Conservation (phyloP, 2,113 vertebrate genomes). For the Pedetes capensis region DNA sequence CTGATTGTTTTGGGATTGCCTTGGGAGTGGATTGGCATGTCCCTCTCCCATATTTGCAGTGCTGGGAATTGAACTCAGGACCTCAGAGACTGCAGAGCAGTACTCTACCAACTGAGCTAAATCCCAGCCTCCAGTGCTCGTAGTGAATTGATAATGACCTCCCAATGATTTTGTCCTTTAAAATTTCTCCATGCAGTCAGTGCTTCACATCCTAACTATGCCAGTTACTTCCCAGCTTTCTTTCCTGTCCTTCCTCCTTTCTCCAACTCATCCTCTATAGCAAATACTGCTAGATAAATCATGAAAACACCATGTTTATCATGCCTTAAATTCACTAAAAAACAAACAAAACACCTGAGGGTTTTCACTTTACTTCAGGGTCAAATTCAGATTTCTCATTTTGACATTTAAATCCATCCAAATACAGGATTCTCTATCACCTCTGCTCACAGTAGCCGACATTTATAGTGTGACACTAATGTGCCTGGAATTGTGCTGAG, state of each 20-base stretch:
- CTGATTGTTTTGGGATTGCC: too few species aligned
- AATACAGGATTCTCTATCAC: neutral
- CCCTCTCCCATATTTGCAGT: too few species aligned
- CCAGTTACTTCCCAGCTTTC: neutral
- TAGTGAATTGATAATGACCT: neutral
- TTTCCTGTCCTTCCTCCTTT: neutral
- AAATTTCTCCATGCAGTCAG: neutral
- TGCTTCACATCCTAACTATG: neutral
- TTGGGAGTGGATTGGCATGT: too few species aligned
- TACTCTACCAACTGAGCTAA: too few species aligned
- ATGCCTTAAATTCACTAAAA: neutral
- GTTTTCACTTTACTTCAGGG: neutral
- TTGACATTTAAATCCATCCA: neutral
- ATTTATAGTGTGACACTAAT: neutral
- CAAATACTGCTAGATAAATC: neutral
- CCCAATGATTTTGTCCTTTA: neutral
- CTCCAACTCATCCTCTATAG: neutral
- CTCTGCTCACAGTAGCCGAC: neutral
- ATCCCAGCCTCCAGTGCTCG: too few species aligned
- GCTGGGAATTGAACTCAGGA: too few species aligned
- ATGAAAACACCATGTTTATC: neutral
- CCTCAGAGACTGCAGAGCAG: too few species aligned
- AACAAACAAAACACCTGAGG: neutral
- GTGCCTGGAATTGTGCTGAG: neutral
- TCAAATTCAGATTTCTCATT: slow-evolving; percentile 13